Percentiles rank a stretch among this genome's conserved stretches.
Evolutionary conservation across 2,113 vertebrate genomes (phyloP).

Genomic region (Acrocephalus kingi): DNA sequence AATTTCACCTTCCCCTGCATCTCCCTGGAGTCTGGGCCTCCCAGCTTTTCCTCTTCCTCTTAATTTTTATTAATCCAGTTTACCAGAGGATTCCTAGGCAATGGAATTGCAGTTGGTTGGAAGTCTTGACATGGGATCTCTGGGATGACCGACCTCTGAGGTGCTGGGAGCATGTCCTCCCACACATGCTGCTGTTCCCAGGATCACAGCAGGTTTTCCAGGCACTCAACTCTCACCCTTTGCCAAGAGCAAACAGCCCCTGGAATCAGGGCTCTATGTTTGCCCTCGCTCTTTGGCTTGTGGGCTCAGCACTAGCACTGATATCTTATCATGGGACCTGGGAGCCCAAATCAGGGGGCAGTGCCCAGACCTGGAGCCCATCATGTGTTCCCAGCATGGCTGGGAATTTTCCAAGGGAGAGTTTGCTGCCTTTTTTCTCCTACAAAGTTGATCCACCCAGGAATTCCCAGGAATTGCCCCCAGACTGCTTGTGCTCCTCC

Average conservation of each 20-base stretch:
- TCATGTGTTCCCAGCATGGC: rapidly evolving
- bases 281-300: background rate
- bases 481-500: rapidly evolving
- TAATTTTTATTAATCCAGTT: rapidly evolving
- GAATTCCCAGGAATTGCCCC: background rate
- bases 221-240: background rate
- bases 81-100: background rate
- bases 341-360: background rate
- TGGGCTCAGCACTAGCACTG: background rate
- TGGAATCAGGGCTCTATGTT: background rate
- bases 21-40: background rate
- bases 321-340: rapidly evolving
- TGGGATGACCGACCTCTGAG: rapidly evolving
- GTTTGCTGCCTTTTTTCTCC: background rate
- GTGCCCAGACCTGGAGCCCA: background rate
- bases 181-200: rapidly evolving
- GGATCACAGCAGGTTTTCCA: background rate
- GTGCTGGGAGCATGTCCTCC: background rate
- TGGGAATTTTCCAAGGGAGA: background rate
- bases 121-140: background rate
- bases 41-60: background rate
- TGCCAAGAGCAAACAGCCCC: background rate
- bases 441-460: background rate
- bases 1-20: background rate
- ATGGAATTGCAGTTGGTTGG: rapidly evolving